Base-by-base conservation (phyloP, 2,797 vertebrate species). In the Sus cebifrons region DNA sequence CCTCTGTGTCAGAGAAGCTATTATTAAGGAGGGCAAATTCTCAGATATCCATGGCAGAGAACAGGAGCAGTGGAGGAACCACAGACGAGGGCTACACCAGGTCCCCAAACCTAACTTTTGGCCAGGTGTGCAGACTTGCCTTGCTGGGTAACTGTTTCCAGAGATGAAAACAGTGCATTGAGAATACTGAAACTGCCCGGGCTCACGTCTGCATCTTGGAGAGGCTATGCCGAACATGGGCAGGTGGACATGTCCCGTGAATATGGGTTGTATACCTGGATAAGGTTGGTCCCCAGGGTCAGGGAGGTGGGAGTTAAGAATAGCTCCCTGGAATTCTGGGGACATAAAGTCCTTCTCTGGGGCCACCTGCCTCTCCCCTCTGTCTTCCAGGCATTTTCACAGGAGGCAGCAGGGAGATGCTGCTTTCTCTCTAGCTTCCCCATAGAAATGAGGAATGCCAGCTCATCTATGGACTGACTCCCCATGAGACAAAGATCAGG, bases 401-500 rank as follows among this genome's bases (percentile, higher is more conserved):
- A 21, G 60, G 54, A 56, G 25, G 9, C 32, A 16, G 62, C 16
- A 5, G 16, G 6, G 25, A 14, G 25, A 3, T 17, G 62, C 11
- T 54, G 52, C 73, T 92, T 94, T 86, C 64, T 67, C 58, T 75
- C 56, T 36, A n/a, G 54, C 49, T 89, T 71, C 67, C n/a, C 18
- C 68, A 3, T 49, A 83, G 56, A 65, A 70, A 32, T 9, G 18
- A 10, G 44, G 44, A 10, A 10, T 2, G 3, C 60, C n/a, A n/a
- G n/a, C 60, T 94, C 29, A 49, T 27, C 62, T 32, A 1, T 25
- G 5, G 40, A 13, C 36, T 78, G 44, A 17, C n/a, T 82, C 60
- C 64, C 15, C 62, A 17, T 2, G 23, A 60, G 36, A 27, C 67
- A 70, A 44, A 40, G 32, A 15, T 0, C 21, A 49, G 49, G 20